These are phyloP conservation scores for Phymanthus crucifer DNA, from an alignment of 92 coral and sea anemone species.

Conservation along the genomic window DNA sequence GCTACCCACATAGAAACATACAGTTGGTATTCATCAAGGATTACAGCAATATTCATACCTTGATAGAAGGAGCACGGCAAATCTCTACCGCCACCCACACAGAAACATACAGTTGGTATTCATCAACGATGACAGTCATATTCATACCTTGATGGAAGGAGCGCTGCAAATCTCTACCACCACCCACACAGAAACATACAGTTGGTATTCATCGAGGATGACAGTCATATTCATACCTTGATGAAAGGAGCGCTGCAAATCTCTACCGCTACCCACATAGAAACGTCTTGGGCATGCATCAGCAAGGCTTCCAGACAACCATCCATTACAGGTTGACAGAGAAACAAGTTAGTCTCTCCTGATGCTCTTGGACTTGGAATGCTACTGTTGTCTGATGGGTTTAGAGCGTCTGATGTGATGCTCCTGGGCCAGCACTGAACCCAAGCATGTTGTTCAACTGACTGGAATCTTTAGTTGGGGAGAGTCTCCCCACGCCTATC, in stretches of 20 bases:
- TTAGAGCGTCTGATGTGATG: conserved; percentile 16
- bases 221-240: too few relatives aligned
- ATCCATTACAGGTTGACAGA: conserved; percentile 45
- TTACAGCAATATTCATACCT: too few relatives aligned
- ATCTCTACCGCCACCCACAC: too few relatives aligned
- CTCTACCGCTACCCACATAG: conserved; percentile 92
- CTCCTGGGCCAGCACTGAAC: conserved; percentile 79
- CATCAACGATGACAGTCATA: too few relatives aligned
- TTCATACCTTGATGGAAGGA: conserved; percentile 90
- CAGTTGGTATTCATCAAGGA: too few relatives aligned
- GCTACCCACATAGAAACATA: too few relatives aligned
- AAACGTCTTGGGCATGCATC: conserved; percentile 89
- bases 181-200: too few relatives aligned
- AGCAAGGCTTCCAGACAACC: conserved; percentile 65
- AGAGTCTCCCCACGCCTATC: conserved; percentile 78
- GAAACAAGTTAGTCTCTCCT: conserved; percentile 59
- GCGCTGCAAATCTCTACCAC: too few relatives aligned
- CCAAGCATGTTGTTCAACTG: conserved; percentile 76
- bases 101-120: too few relatives aligned
- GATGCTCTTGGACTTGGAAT: conserved; percentile 19
- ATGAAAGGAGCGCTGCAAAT: conserved; percentile 90
- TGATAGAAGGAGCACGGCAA: too few relatives aligned
- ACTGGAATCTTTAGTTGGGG: conserved; percentile 62
- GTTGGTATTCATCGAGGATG: too few relatives aligned
- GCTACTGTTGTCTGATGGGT: too few relatives aligned